Evolutionary conservation across 2,113 vertebrate genomes (phyloP).

Genomic region (Prunella himalayana): DNA sequence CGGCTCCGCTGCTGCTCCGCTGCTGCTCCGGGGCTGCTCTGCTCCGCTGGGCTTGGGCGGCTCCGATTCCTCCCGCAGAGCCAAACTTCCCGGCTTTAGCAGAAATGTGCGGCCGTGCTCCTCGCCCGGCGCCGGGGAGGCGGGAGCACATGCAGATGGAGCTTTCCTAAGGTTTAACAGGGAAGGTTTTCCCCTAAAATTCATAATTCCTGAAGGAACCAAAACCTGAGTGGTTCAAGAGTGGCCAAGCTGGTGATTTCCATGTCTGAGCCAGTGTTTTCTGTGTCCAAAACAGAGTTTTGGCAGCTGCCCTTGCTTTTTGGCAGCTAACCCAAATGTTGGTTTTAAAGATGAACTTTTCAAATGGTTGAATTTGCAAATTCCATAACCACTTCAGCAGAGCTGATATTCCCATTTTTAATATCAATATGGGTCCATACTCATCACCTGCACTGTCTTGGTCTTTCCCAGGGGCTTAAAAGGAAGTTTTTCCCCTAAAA

Average conservation of each 20-base stretch:
- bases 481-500: neutral
- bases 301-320: neutral
- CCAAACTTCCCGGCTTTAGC: neutral
- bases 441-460: rapidly evolving
- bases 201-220: rapidly evolving
- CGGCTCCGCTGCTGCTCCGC: neutral
- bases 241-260: neutral
- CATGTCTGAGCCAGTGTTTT: neutral
- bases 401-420: neutral
- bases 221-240: neutral
- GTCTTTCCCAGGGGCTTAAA: neutral
- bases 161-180: neutral
- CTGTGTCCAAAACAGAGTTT: neutral
- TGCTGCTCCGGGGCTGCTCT: neutral
- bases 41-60: neutral
- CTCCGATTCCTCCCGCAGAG: rapidly evolving
- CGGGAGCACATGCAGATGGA: rapidly evolving
- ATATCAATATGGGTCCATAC: rapidly evolving
- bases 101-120: neutral
- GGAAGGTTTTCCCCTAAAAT: neutral
- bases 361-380: neutral
- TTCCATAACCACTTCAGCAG: neutral
- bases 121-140: rapidly evolving
- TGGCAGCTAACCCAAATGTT: rapidly evolving
- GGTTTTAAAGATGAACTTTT: neutral